Evolutionary conservation across 2,113 vertebrate species (phyloP), one percentile per base, ranked within the genome.

Genomic region (Zootoca vivipara): DNA sequence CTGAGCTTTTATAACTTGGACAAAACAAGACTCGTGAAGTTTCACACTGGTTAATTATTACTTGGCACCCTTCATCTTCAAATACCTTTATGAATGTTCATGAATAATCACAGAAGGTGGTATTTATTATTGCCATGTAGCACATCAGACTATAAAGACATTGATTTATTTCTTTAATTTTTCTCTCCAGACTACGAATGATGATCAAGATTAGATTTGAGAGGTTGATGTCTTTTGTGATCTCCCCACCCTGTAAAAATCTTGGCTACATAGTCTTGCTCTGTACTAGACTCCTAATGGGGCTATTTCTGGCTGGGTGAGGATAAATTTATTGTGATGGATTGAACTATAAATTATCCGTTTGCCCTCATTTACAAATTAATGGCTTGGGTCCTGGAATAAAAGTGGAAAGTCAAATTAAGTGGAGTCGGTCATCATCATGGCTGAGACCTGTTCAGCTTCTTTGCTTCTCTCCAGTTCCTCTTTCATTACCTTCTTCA

Each of bases 1-100:
- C 38, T 83, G 33, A 77, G 56, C 67, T 7, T 12, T n/a, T 65
- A 65, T 64, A 65, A 85, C 28, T 38, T 74, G 38, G n/a, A n/a
- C 38, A 33, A 87, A 87, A 62, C 73, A 84, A 74, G 26, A 64
- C 79, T 88, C 42, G 10, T 46, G 79, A 74, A 78, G 72, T 78
- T 88, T 77, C 70, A 77, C 26, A 58, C 33, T 38, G n/a, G 33
- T 65, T 85, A 81, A 74, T 73, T 81, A 80, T 12, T 85, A 26
- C 62, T 65, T 85, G 67, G 78, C 56, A 40, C n/a, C 35, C n/a
- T 89, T 85, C 78, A 52, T 85, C 83, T 85, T 85, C 69, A 89
- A 85, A 85, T 70, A 30, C 20, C 30, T 82, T 74, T 69, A 67
- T 89, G n/a, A 75, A 56, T 67, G 58, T 52, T 88, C 64, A 88